Evolutionary conservation across 1,140 invertebrate species (phyloP).

Genomic region (Batillaria attramentaria): DNA sequence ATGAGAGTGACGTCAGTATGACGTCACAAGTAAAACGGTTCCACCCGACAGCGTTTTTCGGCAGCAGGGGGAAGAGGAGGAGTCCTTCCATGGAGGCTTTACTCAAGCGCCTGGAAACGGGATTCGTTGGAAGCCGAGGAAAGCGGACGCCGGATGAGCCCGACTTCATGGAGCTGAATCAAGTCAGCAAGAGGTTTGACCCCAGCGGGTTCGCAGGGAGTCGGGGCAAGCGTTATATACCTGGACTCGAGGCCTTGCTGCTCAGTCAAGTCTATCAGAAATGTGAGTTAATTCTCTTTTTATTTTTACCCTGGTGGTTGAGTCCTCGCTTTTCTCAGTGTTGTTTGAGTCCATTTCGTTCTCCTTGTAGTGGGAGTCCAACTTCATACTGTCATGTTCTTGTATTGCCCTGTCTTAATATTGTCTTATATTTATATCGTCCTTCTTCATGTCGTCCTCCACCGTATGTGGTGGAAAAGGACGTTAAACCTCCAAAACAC

Average conservation of each 20-base stretch:
- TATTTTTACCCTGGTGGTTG: too few species aligned
- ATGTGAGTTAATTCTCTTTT: too few species aligned
- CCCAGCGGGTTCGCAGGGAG: constrained; percentile 34
- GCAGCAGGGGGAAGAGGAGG: constrained; percentile 1
- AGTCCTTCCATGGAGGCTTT: neutral
- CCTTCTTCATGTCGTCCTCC: too few species aligned
- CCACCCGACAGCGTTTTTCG: constrained; percentile 8
- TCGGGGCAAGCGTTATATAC: constrained; percentile 36
- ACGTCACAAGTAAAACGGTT: neutral
- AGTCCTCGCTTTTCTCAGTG: too few species aligned
- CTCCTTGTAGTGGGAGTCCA: too few species aligned
- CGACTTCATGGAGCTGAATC: neutral
- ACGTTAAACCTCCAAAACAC: too few species aligned
- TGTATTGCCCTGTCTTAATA: too few species aligned
- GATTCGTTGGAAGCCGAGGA: constrained; percentile 16
- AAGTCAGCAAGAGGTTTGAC: constrained; percentile 17
- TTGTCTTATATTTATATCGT: too few species aligned
- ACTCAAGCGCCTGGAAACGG: constrained; percentile 5
- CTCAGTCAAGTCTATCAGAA: constrained; percentile 30
- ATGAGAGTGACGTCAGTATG: neutral
- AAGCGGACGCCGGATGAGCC: neutral
- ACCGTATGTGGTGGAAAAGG: too few species aligned
- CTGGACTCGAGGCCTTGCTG: constrained; percentile 29
- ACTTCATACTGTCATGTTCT: too few species aligned
- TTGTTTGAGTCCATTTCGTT: too few species aligned